These are phyloP conservation scores for Mercenaria mercenaria DNA, from an alignment of 1,140 invertebrate species.

Conservation along the genomic window DNA sequence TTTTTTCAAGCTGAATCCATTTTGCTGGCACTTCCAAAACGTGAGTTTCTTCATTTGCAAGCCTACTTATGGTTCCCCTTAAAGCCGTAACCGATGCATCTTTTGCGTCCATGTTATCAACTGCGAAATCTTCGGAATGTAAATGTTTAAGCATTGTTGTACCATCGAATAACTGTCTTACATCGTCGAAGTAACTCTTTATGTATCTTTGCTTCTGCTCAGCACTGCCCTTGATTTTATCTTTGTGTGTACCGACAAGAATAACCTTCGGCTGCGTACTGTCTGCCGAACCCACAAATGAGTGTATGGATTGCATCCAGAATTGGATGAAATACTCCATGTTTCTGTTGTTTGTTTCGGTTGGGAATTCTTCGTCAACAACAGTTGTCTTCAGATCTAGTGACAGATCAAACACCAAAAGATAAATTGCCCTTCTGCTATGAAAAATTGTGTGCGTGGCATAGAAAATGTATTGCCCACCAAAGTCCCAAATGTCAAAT, in stretches of 20 bases:
- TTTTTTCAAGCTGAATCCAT: background rate
- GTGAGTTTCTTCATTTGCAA: background rate
- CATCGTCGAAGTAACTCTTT: background rate
- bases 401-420: too few relatives aligned
- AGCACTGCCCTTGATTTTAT: background rate
- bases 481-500: slow-evolving; percentile 19
- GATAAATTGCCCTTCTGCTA: too few relatives aligned
- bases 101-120: background rate
- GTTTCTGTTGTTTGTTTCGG: background rate
- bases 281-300: background rate
- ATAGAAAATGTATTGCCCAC: too few relatives aligned
- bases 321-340: background rate
- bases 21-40: background rate
- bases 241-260: slow-evolving; percentile 3
- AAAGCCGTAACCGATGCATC: background rate
- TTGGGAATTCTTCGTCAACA: background rate
- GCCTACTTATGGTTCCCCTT: background rate
- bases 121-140: background rate
- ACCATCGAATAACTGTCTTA: background rate
- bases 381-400: background rate
- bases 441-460: too few relatives aligned
- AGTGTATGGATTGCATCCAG: slow-evolving; percentile 15
- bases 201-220: background rate
- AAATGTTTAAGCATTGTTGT: background rate
- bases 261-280: background rate